Evolutionary conservation across 2,797 vertebrate species (phyloP).

Genomic region (Alca torda): DNA sequence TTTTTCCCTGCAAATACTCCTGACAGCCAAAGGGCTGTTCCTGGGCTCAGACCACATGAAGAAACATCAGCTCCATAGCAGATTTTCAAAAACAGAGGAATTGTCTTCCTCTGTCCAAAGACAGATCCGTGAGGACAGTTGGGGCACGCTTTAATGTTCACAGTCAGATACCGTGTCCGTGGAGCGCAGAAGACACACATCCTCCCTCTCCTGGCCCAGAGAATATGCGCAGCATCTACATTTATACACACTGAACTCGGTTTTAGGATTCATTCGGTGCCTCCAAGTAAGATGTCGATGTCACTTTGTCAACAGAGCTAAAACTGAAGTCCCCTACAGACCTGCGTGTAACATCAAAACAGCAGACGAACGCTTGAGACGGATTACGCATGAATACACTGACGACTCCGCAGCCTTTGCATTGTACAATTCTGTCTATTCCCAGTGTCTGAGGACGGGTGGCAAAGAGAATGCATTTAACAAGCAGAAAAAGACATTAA

Average conservation of each 20-base stretch:
- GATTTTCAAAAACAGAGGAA: not conserved
- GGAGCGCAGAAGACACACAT: not conserved
- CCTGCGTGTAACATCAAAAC: not conserved
- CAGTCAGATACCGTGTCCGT: not conserved
- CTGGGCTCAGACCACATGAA: not conserved
- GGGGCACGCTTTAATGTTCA: accelerated
- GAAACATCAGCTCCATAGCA: not conserved
- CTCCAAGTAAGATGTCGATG: not conserved
- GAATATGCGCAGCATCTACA: not conserved
- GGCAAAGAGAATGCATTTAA: conserved; percentile 25
- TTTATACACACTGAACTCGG: not conserved
- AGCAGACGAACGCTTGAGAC: not conserved
- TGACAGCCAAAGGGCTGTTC: not conserved
- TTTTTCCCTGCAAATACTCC: not conserved
- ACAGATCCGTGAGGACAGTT: not conserved
- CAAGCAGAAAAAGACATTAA: conserved; percentile 40
- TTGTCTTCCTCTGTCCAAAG: not conserved
- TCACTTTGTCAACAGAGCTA: not conserved
- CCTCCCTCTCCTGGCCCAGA: not conserved
- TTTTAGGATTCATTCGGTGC: not conserved
- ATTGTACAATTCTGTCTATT: not conserved
- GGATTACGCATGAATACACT: not conserved
- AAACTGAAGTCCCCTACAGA: not conserved
- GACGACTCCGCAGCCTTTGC: not conserved
- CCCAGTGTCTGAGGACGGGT: conserved; percentile 20